Evolutionary conservation across 2,888 invertebrate genomes (phyloP), one percentile per base, ranked within the genome.

Genomic region (Synergus japonicus): DNA sequence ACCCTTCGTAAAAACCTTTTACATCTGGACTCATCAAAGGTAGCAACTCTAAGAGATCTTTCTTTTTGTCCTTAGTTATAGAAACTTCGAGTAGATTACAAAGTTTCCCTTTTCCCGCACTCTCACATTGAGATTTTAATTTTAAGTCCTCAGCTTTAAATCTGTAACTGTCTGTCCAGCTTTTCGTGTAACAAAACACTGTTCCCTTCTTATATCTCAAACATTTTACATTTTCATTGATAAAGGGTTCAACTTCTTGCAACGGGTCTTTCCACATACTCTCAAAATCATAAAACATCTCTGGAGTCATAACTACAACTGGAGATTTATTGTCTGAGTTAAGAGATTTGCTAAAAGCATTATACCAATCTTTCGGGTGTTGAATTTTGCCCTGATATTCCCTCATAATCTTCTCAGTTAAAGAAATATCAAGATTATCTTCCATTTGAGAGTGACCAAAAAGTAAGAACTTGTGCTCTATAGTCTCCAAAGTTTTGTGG

Each of bases 21-120:
- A 76, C 76, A 37, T 77, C 67, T 29, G 79, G 79, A 12, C 77
- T 64, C 15, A 81, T 78, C 41, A 84, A 73, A 63, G 79, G 76
- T 44, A 83, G 78, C 41, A 84, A 79, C 63, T 77, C 80, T 44
- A 83, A 43, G 18, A 83, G 69, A 63, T 82, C 83, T 49, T 79
- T 81, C 76, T 84, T 85, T 77, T 81, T 83, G 18, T 82, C 76
- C 22, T 76, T 15, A 9, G 22, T 29, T 22, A 69, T 22, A 15
- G 46, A 12, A 8, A 49, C 22, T 69, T 7, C 3, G 13, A 5
- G 10, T 0, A 69, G 12, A 29, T 13, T 69, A 9, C 13, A 3
- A 12, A 69, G 9, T 69, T 7, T 37, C 7, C 18, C 22, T 29
- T 46, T 29, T 12, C 18, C 12, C 3, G 22, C 8, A 46, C 2